A percentile compares a stretch with the other conserved stretches of the same genome.
Evolutionary conservation across 2,797 vertebrate genomes (phyloP).

Genomic region (Syngnathus rostellatus): DNA sequence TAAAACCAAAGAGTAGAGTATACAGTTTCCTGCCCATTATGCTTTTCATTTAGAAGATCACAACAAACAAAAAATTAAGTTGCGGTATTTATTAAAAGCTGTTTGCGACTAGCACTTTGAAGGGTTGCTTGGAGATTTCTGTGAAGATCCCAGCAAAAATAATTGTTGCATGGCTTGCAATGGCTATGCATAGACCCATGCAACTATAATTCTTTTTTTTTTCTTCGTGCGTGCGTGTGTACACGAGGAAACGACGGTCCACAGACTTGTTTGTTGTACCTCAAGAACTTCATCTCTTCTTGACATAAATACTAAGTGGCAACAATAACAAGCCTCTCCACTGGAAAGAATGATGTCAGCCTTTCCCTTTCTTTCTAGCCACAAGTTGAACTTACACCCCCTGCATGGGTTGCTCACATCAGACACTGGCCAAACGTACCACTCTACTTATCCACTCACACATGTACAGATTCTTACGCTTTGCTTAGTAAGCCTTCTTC

Average conservation of each 20-base stretch:
- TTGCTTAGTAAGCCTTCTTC: slow-evolving; percentile 31
- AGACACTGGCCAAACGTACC: slow-evolving; percentile 46
- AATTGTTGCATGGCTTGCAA: too few species aligned
- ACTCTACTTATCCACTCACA: slow-evolving; percentile 24
- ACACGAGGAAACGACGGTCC: slow-evolving; percentile 44
- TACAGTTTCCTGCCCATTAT: too few species aligned
- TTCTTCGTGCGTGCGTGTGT: not conserved
- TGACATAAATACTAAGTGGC: slow-evolving; percentile 38
- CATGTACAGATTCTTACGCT: slow-evolving; percentile 33
- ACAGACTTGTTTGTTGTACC: slow-evolving; percentile 40
- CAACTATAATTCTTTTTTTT: too few species aligned
- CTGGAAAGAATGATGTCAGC: slow-evolving; percentile 72
- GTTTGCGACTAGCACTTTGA: too few species aligned
- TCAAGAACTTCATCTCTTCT: slow-evolving; percentile 25
- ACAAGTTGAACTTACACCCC: slow-evolving; percentile 33
- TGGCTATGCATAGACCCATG: too few species aligned
- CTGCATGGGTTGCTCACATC: slow-evolving; percentile 46
- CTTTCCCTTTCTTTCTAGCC: slow-evolving; percentile 19
- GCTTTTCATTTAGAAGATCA: too few species aligned
- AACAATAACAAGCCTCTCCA: slow-evolving; percentile 58
- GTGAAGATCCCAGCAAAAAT: too few species aligned
- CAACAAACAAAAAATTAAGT: too few species aligned
- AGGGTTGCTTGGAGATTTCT: too few species aligned
- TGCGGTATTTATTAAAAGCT: too few species aligned
- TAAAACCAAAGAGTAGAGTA: too few species aligned